Base-by-base conservation (phyloP, 1,140 invertebrate species). In the Anastrepha ludens region DNA sequence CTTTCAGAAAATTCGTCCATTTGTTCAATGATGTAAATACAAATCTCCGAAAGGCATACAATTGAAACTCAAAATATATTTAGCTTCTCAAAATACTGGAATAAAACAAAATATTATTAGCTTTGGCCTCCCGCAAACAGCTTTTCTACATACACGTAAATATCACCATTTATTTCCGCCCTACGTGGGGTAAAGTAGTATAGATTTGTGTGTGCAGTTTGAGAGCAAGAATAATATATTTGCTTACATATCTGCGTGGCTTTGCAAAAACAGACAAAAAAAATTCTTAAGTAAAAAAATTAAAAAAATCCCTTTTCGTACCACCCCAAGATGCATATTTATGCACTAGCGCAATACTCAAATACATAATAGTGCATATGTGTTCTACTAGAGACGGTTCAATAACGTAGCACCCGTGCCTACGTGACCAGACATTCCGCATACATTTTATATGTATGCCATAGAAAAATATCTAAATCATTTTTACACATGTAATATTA, bases 321-420 rank as follows among this genome's bases (percentile, higher is more conserved):
- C 67, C 67, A 74, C 67, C 67, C 67, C 67, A 74, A 74, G 67
- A 74, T 74, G 67, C 67, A 74, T 41, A 85, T 85, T 85, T 59
- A 85, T 85, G 59, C 50, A 85, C 17, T 62, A 58, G 81, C 20
- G 59, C 81, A 59, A 29, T 59, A 85, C 81, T 85, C 81, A 15
- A 39, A 15, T 15, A 78, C 70, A 41, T 15, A 78, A 29, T 13
- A 29, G 29, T 44, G 44, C 50, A 85, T 85, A 59, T 85, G 58
- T 59, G 50, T 58, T 7, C 50, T 85, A 85, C 20, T 85, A 85
- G 81, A 85, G 81, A 62, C 50, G n/a, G 2, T 85, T 11, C 39
- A 58, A 20, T 50, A 85, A 17, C 15, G 59, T n/a, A 85, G 11
- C 55, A 85, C 39, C 39, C 50, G 59, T 59, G 81, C 81, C 81